phyloP scores from a whole-genome alignment of 1,140 invertebrate species.

The Drosophila punjabiensis region DNA sequence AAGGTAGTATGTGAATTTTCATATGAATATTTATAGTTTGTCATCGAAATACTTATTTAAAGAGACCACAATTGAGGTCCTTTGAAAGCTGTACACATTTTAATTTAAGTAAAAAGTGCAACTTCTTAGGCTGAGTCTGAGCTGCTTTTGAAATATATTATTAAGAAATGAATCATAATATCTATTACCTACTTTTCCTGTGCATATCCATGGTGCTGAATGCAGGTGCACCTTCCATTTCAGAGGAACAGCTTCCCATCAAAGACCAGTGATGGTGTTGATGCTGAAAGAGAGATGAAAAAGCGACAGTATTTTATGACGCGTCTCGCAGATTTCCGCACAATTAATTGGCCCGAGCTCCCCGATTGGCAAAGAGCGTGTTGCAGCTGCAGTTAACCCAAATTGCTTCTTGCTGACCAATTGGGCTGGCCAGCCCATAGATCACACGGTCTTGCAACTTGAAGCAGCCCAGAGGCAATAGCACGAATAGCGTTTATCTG shows the following conservation, averaged over 20 bases:
- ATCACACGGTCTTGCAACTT: constrained; percentile 33
- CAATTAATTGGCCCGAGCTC: constrained; percentile 61
- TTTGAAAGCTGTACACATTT: background rate
- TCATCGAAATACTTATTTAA: background rate
- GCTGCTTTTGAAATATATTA: background rate
- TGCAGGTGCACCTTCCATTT: constrained; percentile 30
- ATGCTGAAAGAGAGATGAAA: constrained; percentile 47
- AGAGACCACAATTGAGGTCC: background rate
- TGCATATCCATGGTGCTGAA: constrained; percentile 18
- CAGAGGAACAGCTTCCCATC: constrained; percentile 21
- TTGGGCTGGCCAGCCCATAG: constrained; percentile 47
- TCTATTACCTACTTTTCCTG: background rate
- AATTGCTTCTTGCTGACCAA: constrained; percentile 64
- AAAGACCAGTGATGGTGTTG: background rate
- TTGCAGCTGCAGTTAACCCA: constrained; percentile 75
- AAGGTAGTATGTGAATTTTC: background rate
- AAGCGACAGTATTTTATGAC: constrained; percentile 77
- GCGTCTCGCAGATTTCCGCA: constrained; percentile 60
- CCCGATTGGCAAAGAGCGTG: constrained; percentile 42
- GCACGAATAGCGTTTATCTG: constrained; percentile 67
- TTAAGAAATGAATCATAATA: background rate
- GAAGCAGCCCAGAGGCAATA: constrained; percentile 46
- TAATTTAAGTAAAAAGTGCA: background rate
- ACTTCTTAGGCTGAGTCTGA: background rate
- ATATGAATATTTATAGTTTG: background rate